These are phyloP conservation scores for Tangachromis dhanisi DNA, from an alignment of 2,113 vertebrate species.

Conservation along the genomic window DNA sequence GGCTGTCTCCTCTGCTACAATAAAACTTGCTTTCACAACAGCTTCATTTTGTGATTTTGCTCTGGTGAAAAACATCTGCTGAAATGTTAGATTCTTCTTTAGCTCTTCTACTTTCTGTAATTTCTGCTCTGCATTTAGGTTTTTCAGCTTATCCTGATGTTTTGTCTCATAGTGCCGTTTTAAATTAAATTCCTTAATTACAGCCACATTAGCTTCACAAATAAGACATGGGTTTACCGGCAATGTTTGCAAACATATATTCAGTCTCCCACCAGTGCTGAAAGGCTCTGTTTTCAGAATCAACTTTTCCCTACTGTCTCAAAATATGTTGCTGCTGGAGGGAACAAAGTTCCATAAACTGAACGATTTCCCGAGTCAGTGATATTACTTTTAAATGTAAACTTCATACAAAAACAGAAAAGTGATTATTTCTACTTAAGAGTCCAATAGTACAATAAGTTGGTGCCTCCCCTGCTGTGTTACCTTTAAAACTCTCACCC, in stretches of 20 bases:
- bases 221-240: not conserved
- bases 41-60: no score
- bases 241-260: not conserved
- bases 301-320: not conserved
- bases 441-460: not conserved
- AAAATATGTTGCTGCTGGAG: not conserved
- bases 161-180: no score
- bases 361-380: not conserved
- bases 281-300: not conserved
- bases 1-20: no score
- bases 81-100: no score
- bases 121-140: no score
- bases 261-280: not conserved
- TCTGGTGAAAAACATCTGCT: no score
- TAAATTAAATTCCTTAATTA: not conserved
- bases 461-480: not conserved
- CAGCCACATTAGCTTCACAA: not conserved
- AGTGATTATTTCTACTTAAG: not conserved
- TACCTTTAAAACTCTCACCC: not conserved
- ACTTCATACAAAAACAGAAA: not conserved
- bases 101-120: not conserved
- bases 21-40: no score
- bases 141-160: no score
- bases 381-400: not conserved
- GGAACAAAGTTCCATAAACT: not conserved